Evolutionary conservation across 2,888 invertebrate genomes (phyloP).

Genomic region (Mantis religiosa): DNA sequence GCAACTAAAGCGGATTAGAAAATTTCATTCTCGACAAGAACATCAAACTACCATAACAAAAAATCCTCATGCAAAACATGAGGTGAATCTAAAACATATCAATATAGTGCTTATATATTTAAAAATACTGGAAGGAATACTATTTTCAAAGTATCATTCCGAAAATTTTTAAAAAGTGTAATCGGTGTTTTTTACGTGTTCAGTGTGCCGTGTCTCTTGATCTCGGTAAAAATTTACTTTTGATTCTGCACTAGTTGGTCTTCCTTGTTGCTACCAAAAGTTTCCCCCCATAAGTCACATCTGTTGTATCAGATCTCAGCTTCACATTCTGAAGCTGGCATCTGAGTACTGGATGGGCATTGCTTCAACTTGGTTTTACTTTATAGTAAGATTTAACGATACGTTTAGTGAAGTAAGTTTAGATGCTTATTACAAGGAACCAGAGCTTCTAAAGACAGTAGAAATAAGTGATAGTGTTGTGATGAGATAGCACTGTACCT

Average conservation of each 20-base stretch:
- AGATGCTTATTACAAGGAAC: slow-evolving; percentile 12
- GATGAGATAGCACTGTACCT: not conserved
- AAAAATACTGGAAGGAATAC: slow-evolving; percentile 32
- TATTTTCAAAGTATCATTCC: slow-evolving; percentile 35
- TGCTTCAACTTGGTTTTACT: slow-evolving; percentile 17
- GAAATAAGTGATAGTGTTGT: slow-evolving; percentile 1
- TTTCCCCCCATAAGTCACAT: not conserved
- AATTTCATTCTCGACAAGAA: not conserved
- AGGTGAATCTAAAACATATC: slow-evolving; percentile 34
- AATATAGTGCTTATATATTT: slow-evolving; percentile 34
- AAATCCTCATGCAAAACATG: slow-evolving; percentile 26
- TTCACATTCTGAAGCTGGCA: not conserved
- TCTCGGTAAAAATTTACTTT: slow-evolving; percentile 15
- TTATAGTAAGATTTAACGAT: not conserved
- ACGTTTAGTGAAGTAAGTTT: not conserved
- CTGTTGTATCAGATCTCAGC: not conserved
- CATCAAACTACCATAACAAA: slow-evolving; percentile 14
- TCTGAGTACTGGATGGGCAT: not conserved
- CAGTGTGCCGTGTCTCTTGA: slow-evolving; percentile 23
- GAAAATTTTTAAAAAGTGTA: slow-evolving; percentile 30
- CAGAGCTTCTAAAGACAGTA: slow-evolving; percentile 30
- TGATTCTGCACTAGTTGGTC: slow-evolving; percentile 29
- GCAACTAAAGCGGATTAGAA: not conserved
- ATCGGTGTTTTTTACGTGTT: slow-evolving; percentile 32
- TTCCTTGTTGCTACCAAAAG: slow-evolving; percentile 19